These are phyloP conservation scores for Phenganax marumi DNA, from an alignment of 92 coral and sea anemone genomes.

Conservation along the genomic window DNA sequence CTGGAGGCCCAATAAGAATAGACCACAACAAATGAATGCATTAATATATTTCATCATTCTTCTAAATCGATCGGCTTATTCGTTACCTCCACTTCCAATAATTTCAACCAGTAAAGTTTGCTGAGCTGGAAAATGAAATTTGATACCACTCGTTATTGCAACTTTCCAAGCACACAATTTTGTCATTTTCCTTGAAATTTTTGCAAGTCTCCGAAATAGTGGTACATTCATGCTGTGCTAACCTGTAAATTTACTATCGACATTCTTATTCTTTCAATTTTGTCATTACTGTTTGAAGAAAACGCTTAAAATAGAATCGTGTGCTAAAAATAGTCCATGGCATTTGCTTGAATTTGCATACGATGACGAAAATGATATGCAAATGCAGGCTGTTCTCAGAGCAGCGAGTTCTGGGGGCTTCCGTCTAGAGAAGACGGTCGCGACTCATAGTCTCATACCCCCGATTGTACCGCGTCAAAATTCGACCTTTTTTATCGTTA, in stretches of 20 bases:
- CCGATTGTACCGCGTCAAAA: not conserved
- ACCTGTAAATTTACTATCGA: constrained; percentile 26
- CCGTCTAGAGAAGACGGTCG: constrained; percentile 21
- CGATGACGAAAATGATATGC: constrained; percentile 24
- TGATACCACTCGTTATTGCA: not conserved
- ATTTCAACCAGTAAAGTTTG: not conserved
- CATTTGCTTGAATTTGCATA: constrained; percentile 40
- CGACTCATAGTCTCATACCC: not conserved
- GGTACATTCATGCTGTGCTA: constrained; percentile 25
- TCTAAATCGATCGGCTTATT: too few species aligned
- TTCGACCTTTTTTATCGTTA: not conserved
- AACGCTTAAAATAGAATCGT: constrained; percentile 34
- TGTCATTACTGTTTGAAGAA: constrained; percentile 41
- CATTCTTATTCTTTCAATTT: constrained; percentile 43
- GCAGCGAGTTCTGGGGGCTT: constrained; percentile 11
- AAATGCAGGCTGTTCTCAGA: constrained; percentile 6
- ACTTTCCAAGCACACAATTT: not conserved
- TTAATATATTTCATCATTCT: too few species aligned
- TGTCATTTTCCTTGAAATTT: not conserved
- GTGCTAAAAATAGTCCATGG: constrained; percentile 39
- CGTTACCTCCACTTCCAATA: too few species aligned
- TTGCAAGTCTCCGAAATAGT: not conserved
- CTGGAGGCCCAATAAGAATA: not conserved
- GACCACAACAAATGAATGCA: too few species aligned
- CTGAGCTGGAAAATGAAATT: constrained; percentile 20